These are phyloP conservation scores for Girardinichthys multiradiatus DNA, from an alignment of 2,113 vertebrate species.

Conservation along the genomic window DNA sequence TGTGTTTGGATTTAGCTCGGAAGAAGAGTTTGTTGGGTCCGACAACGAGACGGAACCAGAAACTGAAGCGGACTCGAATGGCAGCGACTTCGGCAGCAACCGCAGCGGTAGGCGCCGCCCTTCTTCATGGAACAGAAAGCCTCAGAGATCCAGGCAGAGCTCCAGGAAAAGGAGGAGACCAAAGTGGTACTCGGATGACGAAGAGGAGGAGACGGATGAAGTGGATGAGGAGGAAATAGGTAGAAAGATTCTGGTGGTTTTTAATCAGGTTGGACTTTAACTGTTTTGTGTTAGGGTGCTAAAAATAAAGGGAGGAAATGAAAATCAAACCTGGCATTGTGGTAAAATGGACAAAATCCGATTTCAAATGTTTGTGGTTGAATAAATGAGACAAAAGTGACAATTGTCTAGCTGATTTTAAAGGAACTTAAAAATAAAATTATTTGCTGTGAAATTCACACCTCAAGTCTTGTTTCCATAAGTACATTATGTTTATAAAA, in stretches of 20 bases:
- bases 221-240: constrained; percentile 79
- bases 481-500: too few relatives aligned
- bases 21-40: constrained; percentile 88
- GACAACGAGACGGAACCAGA: constrained; percentile 91
- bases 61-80: constrained; percentile 82
- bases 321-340: too few relatives aligned
- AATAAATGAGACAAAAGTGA: too few relatives aligned
- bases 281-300: too few relatives aligned
- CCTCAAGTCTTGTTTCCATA: too few relatives aligned
- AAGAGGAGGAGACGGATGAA: constrained; percentile 86
- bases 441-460: too few relatives aligned
- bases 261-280: too few relatives aligned
- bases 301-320: too few relatives aligned
- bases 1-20: constrained; percentile 79
- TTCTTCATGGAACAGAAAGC: constrained; percentile 31
- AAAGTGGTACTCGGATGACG: constrained; percentile 92
- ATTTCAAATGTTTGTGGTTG: too few relatives aligned
- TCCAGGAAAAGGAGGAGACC: constrained; percentile 83
- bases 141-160: constrained; percentile 61
- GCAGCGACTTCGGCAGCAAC: constrained; percentile 84
- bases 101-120: constrained; percentile 68
- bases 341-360: too few relatives aligned
- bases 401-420: too few relatives aligned
- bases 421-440: too few relatives aligned
- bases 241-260: not conserved